A percentile compares a stretch with the other conserved stretches of the same genome.
Conservation (phyloP, 1,140 invertebrate genomes). For the Euglossa dilemma region DNA sequence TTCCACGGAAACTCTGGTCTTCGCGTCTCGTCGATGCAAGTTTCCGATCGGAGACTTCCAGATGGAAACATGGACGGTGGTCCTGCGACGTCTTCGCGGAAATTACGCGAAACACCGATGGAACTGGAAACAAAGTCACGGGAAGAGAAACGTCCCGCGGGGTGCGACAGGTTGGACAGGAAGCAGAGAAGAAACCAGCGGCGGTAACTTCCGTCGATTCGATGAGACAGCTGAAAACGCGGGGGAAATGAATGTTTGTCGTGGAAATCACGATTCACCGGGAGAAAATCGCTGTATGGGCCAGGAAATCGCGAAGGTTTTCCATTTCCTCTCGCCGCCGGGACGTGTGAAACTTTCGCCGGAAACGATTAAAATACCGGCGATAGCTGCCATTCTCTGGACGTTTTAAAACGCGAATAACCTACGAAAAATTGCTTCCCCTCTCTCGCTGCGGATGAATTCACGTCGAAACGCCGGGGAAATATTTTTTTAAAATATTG, state of each 20-base stretch:
- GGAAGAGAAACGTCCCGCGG: background rate
- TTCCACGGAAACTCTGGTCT: too few species aligned
- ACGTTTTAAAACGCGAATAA: background rate
- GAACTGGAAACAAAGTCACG: background rate
- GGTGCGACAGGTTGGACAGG: background rate
- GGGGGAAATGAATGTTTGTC: conserved; percentile 24
- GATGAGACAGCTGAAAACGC: conserved; percentile 20
- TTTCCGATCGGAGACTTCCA: background rate
- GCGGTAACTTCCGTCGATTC: conserved; percentile 21
- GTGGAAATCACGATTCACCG: background rate
- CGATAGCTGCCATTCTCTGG: background rate
- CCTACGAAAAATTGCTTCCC: background rate
- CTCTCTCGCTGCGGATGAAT: too few species aligned
- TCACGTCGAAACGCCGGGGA: too few species aligned
- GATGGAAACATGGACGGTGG: background rate
- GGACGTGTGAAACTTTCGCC: background rate
- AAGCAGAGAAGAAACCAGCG: background rate
- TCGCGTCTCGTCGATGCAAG: too few species aligned
- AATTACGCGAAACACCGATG: background rate
- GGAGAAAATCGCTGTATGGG: background rate
- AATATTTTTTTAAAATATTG: too few species aligned
- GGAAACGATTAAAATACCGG: background rate
- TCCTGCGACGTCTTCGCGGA: background rate
- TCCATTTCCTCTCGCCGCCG: background rate
- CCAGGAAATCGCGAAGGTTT: background rate